Evolutionary conservation across 2,797 vertebrate species (phyloP).

Genomic region (Helicolenus hilgendorfi): DNA sequence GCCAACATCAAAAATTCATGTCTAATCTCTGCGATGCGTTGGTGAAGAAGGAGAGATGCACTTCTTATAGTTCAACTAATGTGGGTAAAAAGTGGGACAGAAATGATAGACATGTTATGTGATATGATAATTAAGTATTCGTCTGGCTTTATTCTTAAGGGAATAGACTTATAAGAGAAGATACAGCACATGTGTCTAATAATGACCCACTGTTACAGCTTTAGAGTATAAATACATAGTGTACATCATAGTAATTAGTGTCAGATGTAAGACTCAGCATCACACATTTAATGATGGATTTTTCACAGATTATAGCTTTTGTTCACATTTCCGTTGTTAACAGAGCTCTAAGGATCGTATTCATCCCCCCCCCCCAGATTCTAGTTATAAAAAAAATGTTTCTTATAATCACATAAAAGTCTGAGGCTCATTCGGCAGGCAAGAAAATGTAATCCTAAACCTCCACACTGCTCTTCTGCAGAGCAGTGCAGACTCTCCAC

Average conservation of each 20-base stretch:
- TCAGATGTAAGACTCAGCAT: not conserved
- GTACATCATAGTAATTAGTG: not conserved
- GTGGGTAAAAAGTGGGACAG: not conserved
- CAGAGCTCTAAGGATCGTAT: not conserved
- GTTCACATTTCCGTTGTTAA: not conserved
- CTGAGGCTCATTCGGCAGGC: not conserved
- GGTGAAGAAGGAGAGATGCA: not conserved
- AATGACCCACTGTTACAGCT: not conserved
- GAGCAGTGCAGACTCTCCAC: not conserved
- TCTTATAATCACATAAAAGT: not conserved
- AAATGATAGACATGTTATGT: not conserved
- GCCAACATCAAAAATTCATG: not conserved
- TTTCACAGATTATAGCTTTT: not conserved
- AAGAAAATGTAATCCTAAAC: not conserved
- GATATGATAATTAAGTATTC: not conserved
- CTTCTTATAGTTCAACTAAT: not conserved
- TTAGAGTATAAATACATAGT: not conserved
- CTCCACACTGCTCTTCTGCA: not conserved
- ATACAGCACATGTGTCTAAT: not conserved
- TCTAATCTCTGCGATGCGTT: not conserved
- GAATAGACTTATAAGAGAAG: not conserved
- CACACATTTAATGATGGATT: not conserved
- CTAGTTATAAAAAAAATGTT: not conserved
- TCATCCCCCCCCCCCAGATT: not conserved
- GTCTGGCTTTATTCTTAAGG: not conserved